Evolutionary conservation across 2,797 vertebrate genomes (phyloP).

Genomic region (Rhadinocentrus ornatus): DNA sequence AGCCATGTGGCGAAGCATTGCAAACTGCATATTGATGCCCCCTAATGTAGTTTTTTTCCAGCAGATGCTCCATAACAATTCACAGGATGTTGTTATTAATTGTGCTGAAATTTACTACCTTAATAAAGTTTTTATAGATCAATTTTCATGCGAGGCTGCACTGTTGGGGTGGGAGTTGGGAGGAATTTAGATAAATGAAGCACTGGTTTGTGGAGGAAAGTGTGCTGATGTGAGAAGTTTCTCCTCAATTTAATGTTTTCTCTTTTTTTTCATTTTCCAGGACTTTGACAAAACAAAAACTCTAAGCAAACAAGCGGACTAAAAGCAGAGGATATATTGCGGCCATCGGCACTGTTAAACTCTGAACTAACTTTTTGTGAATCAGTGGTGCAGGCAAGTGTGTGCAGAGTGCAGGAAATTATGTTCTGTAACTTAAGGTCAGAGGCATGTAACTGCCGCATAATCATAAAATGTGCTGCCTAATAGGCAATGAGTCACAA

Average conservation of each 20-base stretch:
- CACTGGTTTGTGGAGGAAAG: constrained; percentile 23
- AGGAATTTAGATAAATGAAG: constrained; percentile 43
- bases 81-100: constrained; percentile 82
- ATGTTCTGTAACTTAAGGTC: constrained; percentile 39
- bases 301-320: constrained; percentile 36
- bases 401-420: constrained; percentile 18
- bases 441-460: constrained; percentile 25
- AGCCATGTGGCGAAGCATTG: constrained; percentile 47
- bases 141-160: constrained; percentile 67
- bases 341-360: constrained; percentile 42
- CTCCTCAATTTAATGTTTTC: constrained; percentile 5
- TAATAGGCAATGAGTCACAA: constrained; percentile 42
- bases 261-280: no score
- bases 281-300: not conserved
- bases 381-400: constrained; percentile 39
- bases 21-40: constrained; percentile 67
- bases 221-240: constrained; percentile 22
- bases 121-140: constrained; percentile 84
- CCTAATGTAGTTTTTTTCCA: constrained; percentile 68
- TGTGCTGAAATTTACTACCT: constrained; percentile 77
- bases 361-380: constrained; percentile 47
- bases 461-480: constrained; percentile 47
- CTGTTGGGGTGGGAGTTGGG: constrained; percentile 39
- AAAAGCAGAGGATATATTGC: constrained; percentile 43
- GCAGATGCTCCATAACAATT: constrained; percentile 81